Evolutionary conservation across 2,888 invertebrate genomes (phyloP), one percentile per base, ranked within the genome.

Genomic region (Xestia c-nigrum): DNA sequence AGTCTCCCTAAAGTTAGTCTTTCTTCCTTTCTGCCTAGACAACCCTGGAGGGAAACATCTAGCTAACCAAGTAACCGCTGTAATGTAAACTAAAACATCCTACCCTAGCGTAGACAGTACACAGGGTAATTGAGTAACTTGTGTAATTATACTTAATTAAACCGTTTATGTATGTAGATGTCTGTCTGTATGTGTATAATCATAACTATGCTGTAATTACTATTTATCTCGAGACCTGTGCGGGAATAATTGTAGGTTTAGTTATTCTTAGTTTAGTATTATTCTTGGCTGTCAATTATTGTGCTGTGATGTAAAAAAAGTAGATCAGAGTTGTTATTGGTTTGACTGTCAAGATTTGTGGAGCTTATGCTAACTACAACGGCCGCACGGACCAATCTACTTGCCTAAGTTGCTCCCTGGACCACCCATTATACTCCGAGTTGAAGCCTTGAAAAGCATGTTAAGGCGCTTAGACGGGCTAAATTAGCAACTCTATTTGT

Each of bases 61-160:
- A 38, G n/a, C 9, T 19, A 47, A 61, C 43, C 12, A 3, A 64
- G 43, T 16, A 64, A 64, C 61, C 19, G 24, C 31, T 46, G 43
- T 47, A 55, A 76, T 61, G 9, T 66, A 70, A 65, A 70, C 59
- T 68, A 50, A 69, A 69, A 46, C 76, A 69, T 50, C 12, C 46
- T 46, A 81, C 38, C 12, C 46, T 31, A 52, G 68, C 14, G 55
- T 46, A 73, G 21, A 68, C 43, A 59, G 59, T n/a, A 46, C 16
- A 16, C 38, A 46, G n/a, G 19, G 68, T 55, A 76, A 55, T 76
- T 76, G 61, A 81, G 50, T 50, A 59, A 83, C 65, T 76, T 55
- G 59, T 61, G 16, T 76, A 76, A 66, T 82, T 61, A 82, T 14
- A 69, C 52, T 70, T 82, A 61, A 81, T 68, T 67, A 82, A 74